Percentiles rank a stretch among this genome's conserved stretches.
Evolutionary conservation across 2,888 invertebrate species (phyloP).

Genomic region (Epirrita christyi): DNA sequence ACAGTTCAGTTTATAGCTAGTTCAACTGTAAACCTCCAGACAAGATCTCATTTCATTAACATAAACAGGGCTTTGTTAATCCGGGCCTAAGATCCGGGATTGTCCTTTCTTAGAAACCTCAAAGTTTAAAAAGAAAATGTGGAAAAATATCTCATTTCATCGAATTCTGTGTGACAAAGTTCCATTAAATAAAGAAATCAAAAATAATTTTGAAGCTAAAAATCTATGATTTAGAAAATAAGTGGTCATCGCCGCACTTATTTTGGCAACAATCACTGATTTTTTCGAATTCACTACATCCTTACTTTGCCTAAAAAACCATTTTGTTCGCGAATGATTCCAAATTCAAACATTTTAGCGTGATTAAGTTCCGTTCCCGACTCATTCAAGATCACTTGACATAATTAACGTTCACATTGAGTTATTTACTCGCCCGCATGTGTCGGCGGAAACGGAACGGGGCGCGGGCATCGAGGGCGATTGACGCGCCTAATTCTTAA

Average conservation of each 20-base stretch:
- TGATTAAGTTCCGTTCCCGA: constrained; percentile 64
- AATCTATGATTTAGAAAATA: no score
- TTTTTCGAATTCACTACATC: not conserved
- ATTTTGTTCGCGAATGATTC: constrained; percentile 34
- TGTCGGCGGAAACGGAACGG: constrained; percentile 64
- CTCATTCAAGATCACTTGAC: constrained; percentile 75
- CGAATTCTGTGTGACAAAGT: no score
- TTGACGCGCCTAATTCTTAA: constrained; percentile 56
- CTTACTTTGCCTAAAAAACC: not conserved
- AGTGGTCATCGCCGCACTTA: not conserved
- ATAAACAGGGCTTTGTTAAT: constrained; percentile 59
- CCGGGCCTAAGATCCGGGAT: constrained; percentile 34
- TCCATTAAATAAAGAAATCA: no score
- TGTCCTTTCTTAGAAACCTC: constrained; percentile 31
- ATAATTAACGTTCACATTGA: constrained; percentile 77
- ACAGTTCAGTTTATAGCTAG: constrained; percentile 28
- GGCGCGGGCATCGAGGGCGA: constrained; percentile 51
- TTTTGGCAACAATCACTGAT: not conserved
- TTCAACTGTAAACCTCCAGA: constrained; percentile 35
- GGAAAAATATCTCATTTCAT: constrained; percentile 11
- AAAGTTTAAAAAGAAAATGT: constrained; percentile 35
- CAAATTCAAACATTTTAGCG: constrained; percentile 60
- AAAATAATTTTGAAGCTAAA: no score
- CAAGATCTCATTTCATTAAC: constrained; percentile 59
- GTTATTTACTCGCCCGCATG: constrained; percentile 82